Percentiles rank a stretch among this genome's conserved stretches.
These are phyloP conservation scores for Invenusta paracnida DNA, from an alignment of 2,888 invertebrate species.

Conservation along the genomic window DNA sequence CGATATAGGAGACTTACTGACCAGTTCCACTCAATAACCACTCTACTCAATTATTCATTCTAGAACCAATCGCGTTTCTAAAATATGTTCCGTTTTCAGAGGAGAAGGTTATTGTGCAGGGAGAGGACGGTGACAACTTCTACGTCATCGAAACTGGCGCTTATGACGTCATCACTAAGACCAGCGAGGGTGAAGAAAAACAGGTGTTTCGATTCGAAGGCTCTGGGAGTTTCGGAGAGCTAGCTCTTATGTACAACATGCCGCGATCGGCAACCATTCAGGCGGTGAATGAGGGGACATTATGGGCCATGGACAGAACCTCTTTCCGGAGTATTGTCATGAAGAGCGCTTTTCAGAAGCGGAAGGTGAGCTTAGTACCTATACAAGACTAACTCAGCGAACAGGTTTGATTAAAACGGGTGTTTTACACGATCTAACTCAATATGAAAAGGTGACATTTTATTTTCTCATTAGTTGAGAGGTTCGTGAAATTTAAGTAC, in stretches of 20 bases:
- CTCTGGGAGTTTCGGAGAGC: constrained; percentile 59
- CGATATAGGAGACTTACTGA: no score
- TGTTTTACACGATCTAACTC: not conserved
- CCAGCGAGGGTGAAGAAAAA: constrained; percentile 51
- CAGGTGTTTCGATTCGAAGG: constrained; percentile 55
- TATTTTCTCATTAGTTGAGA: no score
- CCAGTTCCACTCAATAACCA: no score
- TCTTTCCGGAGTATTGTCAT: constrained; percentile 59
- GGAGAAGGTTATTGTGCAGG: constrained; percentile 58
- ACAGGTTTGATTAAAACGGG: not conserved
- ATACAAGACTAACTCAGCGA: no score
- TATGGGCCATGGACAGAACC: constrained; percentile 61
- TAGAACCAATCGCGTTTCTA: no score
- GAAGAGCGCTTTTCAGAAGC: constrained; percentile 59
- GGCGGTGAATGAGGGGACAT: constrained; percentile 52
- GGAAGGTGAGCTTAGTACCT: constrained; percentile 55
- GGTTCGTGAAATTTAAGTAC: no score
- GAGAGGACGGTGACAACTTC: constrained; percentile 61
- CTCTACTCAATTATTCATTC: no score
- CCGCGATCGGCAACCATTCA: constrained; percentile 59
- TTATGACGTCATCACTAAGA: constrained; percentile 52
- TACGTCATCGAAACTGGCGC: constrained; percentile 60
- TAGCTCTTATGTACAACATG: constrained; percentile 61
- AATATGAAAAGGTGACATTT: no score
- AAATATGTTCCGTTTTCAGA: no score